phyloP scores from a whole-genome alignment of 2,797 vertebrate genomes.

The Chelidonichthys spinosus region DNA sequence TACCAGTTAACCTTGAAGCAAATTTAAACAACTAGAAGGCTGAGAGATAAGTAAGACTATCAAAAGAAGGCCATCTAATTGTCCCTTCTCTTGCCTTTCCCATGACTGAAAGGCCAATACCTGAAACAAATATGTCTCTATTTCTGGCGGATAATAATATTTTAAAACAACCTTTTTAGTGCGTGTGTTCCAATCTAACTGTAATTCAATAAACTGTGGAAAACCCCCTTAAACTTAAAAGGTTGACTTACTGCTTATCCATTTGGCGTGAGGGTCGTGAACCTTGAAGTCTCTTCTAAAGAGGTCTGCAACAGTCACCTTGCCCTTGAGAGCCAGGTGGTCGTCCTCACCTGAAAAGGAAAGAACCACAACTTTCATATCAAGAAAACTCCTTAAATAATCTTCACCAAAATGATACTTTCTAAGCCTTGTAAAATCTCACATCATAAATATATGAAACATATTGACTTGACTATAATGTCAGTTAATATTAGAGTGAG shows the following conservation, averaged over 20 bases:
- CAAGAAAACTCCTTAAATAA: not conserved
- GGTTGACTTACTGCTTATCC: slow-evolving; percentile 92
- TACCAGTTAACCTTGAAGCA: too few species aligned
- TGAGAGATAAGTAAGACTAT: not conserved
- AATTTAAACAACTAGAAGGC: not conserved
- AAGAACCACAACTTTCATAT: not conserved
- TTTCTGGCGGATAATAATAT: not conserved
- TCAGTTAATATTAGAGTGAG: not conserved
- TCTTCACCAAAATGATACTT: too few species aligned
- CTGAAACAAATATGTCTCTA: not conserved
- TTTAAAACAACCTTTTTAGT: not conserved
- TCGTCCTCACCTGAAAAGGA: slow-evolving; percentile 90
- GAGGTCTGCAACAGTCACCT: slow-evolving; percentile 92
- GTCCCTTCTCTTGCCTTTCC: not conserved
- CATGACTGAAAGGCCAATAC: not conserved
- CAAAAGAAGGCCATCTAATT: too few species aligned
- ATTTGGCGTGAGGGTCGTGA: slow-evolving; percentile 94
- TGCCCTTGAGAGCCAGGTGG: slow-evolving; percentile 92
- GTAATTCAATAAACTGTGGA: not conserved
- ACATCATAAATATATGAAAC: not conserved
- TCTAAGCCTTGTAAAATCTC: not conserved
- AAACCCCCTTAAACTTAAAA: not conserved
- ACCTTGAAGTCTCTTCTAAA: slow-evolving; percentile 92
- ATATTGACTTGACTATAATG: not conserved
- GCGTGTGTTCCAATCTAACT: not conserved